Conservation (phyloP, 1,140 invertebrate species). For the Drosophila nannoptera region DNA sequence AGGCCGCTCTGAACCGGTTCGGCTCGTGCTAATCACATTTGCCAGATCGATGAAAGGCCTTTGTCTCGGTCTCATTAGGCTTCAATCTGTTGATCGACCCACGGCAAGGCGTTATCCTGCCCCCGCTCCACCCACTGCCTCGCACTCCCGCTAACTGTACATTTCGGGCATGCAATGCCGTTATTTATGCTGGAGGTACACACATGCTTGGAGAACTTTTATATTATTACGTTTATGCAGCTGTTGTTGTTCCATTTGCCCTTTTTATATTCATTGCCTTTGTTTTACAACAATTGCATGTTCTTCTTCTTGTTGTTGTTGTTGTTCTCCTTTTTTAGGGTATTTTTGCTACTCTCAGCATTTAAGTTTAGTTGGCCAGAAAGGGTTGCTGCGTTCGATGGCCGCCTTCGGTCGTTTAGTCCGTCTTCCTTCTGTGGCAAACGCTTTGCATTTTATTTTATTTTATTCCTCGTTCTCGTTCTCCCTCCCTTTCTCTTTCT, state of each 20-base stretch:
- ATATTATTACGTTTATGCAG: constrained; percentile 61
- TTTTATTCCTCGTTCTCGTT: constrained; percentile 3
- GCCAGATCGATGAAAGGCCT: too few relatives aligned
- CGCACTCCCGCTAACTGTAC: background rate
- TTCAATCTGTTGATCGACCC: too few relatives aligned
- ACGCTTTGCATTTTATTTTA: constrained; percentile 74
- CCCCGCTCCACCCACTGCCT: background rate
- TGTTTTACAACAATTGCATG: constrained; percentile 76
- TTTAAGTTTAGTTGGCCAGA: constrained; percentile 72
- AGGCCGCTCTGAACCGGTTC: constrained; percentile 2
- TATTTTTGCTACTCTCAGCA: constrained; percentile 69
- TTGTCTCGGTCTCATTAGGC: too few relatives aligned
- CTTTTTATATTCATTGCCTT: constrained; percentile 67
- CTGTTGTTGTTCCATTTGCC: constrained; percentile 58
- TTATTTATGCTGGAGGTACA: constrained; percentile 45
- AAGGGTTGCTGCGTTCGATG: constrained; percentile 49
- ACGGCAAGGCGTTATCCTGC: background rate
- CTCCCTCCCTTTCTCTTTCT: too few relatives aligned
- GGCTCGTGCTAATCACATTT: too few relatives aligned
- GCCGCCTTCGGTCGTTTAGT: constrained; percentile 24
- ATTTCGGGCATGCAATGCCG: constrained; percentile 31
- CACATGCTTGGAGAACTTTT: constrained; percentile 31
- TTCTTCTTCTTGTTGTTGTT: constrained; percentile 38
- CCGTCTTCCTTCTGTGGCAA: constrained; percentile 39
- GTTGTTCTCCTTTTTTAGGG: constrained; percentile 1